Base-by-base conservation (phyloP, 2,113 vertebrate species). In the Piprites chloris region DNA sequence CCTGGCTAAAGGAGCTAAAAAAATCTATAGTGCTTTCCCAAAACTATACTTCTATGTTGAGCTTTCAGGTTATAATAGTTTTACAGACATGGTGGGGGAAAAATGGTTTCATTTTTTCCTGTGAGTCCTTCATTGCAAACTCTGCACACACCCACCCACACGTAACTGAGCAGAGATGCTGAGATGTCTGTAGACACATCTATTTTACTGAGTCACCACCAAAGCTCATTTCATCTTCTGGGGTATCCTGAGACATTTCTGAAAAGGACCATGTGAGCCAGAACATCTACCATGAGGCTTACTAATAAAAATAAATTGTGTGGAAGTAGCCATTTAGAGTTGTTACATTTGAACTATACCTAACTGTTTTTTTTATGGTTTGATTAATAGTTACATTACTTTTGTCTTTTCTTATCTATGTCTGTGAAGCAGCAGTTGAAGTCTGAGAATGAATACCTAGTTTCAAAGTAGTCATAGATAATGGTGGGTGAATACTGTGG, bases 271-370 rank as follows among this genome's bases (percentile, higher is more conserved):
- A 65, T 66, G 87, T 47, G 44, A 87, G n/a, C 88, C 74, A 95
- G 88, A 97, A 93, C 39, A 82, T 91, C 95, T 94, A 89, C 89
- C 44, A 67, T 90, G 72, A 92, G 62, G 72, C 68, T 85, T 96
- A 88, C 37, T 79, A 97, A 93, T 95, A 93, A 95, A 95, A 96
- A 92, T 91, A 93, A 97, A 90, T 95, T 89, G 67, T 94, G 52
- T 95, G 74, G 78, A 93, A 93, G 71, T 91, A 92, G 73, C 20
- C 32, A 74, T 90, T 68, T 76, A 56, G 85, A 49, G 42, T 80
- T 68, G 93, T 93, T 93, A 20, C 30, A 37, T 87, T 85, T 95
- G 90, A 90, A 61, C 78, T 79, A 53, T 49, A n/a, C 19, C 71
- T 66, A 41, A 49, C 22, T 96, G 12, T 5, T 87, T 85, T 58